phyloP scores from a whole-genome alignment of 2,113 vertebrate genomes.

The Hylia prasina region DNA sequence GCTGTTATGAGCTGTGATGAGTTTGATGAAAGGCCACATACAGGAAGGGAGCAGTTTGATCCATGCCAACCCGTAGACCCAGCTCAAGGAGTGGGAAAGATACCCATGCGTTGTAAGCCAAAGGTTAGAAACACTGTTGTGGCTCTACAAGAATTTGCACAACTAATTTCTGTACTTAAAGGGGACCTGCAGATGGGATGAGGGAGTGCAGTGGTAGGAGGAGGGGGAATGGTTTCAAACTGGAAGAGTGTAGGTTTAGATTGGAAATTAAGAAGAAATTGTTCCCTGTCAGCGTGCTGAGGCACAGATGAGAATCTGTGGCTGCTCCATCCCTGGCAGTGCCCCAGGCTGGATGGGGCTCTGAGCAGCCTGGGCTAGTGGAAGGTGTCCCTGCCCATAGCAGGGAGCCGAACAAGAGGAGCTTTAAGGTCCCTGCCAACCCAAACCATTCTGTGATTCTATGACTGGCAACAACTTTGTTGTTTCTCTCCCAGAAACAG shows the following conservation, averaged over 20 bases:
- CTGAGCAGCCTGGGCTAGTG: background rate
- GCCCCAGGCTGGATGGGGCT: background rate
- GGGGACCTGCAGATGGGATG: background rate
- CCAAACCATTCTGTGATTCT: background rate
- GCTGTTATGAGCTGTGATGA: background rate
- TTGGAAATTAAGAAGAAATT: background rate
- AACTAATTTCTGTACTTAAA: background rate
- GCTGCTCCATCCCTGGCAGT: background rate
- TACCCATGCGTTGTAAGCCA: background rate
- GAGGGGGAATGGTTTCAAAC: background rate
- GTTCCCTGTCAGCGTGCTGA: fast-evolving
- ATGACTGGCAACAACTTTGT: background rate
- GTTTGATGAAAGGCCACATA: background rate
- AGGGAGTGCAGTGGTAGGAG: background rate
- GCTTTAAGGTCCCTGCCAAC: background rate
- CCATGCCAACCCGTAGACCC: fast-evolving
- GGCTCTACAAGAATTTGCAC: background rate
- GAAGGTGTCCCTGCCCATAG: background rate
- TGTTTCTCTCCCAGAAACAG: background rate
- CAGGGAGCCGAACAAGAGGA: fast-evolving
- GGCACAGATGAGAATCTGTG: background rate
- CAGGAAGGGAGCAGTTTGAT: background rate
- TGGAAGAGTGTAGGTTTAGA: background rate
- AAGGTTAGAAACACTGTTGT: background rate
- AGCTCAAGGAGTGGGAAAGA: background rate